These are phyloP conservation scores for Chorisops tibialis DNA, from an alignment of 2,888 invertebrate species.

Conservation along the genomic window DNA sequence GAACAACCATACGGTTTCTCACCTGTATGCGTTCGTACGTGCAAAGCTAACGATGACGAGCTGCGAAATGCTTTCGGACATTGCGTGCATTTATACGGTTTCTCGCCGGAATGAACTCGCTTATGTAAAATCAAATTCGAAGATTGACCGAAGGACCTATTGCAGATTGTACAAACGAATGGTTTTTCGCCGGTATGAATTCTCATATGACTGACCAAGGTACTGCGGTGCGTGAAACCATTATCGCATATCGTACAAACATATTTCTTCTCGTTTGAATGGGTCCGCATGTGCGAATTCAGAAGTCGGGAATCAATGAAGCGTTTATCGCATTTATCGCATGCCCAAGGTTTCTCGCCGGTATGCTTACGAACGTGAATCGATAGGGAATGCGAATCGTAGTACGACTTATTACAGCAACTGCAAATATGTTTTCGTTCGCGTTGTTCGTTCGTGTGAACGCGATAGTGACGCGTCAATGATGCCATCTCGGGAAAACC, in stretches of 20 bases:
- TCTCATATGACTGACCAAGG: conserved; percentile 59
- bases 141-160: conserved; percentile 60
- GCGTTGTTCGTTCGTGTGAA: conserved; percentile 54
- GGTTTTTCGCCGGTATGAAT: conserved; percentile 63
- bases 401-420: conserved; percentile 56
- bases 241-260: conserved; percentile 57
- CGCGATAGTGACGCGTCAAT: conserved; percentile 54
- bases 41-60: conserved; percentile 49
- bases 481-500: conserved; percentile 57
- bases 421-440: conserved; percentile 55
- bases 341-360: conserved; percentile 51
- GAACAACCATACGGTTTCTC: conserved; percentile 48
- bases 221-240: conserved; percentile 61
- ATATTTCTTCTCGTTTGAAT: conserved; percentile 56
- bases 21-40: conserved; percentile 50
- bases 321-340: conserved; percentile 50
- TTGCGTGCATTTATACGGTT: conserved; percentile 41
- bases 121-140: conserved; percentile 55
- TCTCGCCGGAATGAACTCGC: conserved; percentile 47
- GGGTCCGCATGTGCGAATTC: conserved; percentile 57
- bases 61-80: conserved; percentile 48
- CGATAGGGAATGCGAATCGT: conserved; percentile 44
- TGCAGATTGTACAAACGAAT: conserved; percentile 57
- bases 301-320: conserved; percentile 54
- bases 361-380: conserved; percentile 51